Evolutionary conservation across 2,113 vertebrate species (phyloP).

Genomic region (Peromyscus polionotus): DNA sequence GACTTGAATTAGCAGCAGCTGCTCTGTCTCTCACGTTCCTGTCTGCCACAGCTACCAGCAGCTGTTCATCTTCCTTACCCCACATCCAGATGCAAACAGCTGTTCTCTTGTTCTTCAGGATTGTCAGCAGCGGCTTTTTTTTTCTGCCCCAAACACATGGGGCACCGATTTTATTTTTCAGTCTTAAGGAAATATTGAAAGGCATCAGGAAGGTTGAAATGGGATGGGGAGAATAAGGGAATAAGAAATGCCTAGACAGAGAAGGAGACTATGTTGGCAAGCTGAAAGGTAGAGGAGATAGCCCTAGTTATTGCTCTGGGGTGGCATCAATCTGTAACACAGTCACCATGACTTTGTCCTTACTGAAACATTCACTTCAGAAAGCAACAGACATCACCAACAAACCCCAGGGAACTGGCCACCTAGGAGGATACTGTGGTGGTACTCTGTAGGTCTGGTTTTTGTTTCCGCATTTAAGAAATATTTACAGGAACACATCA

Average conservation of each 20-base stretch:
- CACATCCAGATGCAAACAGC: slow-evolving; percentile 80
- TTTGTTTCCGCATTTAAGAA: background rate
- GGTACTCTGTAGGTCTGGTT: background rate
- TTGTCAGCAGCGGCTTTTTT: slow-evolving; percentile 71
- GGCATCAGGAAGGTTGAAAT: background rate
- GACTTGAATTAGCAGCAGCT: slow-evolving; percentile 76
- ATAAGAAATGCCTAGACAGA: background rate
- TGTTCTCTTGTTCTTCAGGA: slow-evolving; percentile 67
- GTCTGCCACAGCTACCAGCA: slow-evolving; percentile 74
- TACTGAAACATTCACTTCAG: background rate
- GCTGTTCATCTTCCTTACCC: slow-evolving; percentile 71
- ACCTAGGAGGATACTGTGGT: background rate
- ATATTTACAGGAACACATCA: background rate
- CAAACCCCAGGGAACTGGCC: background rate
- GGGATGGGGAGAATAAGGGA: background rate
- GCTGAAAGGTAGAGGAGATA: background rate
- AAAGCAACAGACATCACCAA: background rate
- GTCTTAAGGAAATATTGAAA: slow-evolving; percentile 22
- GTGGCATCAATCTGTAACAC: background rate
- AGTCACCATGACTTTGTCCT: background rate
- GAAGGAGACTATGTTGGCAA: background rate
- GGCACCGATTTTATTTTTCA: slow-evolving; percentile 70
- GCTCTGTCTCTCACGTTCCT: slow-evolving; percentile 64
- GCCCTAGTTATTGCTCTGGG: background rate
- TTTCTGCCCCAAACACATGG: slow-evolving; percentile 48